Conservation (phyloP, 1,140 invertebrate species). For the Heliconius congener region DNA sequence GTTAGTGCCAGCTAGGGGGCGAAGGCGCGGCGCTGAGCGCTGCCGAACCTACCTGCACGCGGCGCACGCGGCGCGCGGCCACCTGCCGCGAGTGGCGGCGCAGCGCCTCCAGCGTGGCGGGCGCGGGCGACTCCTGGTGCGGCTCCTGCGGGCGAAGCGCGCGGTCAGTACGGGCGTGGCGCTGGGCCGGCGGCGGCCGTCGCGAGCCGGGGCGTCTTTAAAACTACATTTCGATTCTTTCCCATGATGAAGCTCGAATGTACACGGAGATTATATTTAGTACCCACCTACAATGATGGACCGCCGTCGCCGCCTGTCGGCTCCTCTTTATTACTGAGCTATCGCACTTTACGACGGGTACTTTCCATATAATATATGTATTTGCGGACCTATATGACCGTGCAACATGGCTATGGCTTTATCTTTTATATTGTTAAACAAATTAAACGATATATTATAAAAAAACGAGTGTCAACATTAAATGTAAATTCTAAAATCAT, state of each 20-base stretch:
- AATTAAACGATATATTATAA: not conserved
- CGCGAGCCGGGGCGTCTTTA: conserved; percentile 12
- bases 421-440: not conserved
- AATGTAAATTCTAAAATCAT: no score
- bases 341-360: conserved; percentile 3
- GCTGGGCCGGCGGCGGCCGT: conserved; percentile 34
- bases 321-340: conserved; percentile 13
- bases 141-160: conserved; percentile 47
- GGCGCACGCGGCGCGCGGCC: conserved; percentile 85
- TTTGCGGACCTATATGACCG: not conserved
- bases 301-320: conserved; percentile 27
- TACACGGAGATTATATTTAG: conserved; percentile 36
- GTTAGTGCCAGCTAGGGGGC: not conserved
- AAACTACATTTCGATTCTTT: conserved; percentile 32
- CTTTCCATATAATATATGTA: not conserved
- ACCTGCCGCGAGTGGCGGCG: conserved; percentile 86
- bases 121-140: conserved; percentile 26
- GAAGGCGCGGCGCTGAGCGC: not conserved
- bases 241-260: conserved; percentile 20
- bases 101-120: conserved; percentile 84
- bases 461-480: not conserved
- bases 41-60: conserved; percentile 83
- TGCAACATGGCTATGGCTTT: not conserved
- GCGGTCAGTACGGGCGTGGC: conserved; percentile 50
- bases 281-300: conserved; percentile 35